Base-by-base conservation (phyloP, 2,113 vertebrate genomes). In the Pomatostomus ruficeps region DNA sequence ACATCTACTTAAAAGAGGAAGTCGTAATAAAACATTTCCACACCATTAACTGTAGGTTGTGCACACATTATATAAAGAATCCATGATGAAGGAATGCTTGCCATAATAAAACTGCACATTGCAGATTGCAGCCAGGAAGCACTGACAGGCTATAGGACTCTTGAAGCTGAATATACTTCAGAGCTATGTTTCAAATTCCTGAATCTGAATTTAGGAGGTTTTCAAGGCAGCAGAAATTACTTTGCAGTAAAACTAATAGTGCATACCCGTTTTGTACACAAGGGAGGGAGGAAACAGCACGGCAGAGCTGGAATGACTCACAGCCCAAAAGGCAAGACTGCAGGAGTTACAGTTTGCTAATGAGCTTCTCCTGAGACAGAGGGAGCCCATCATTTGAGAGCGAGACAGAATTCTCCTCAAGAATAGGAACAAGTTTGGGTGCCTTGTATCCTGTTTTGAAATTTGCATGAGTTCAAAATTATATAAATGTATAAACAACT, bases 201-300 rank as follows among this genome's bases (percentile, higher is more conserved):
- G 21, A 85, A 85, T 62, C 24, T 85, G 77, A 95, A 89, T 95
- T 95, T 82, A 89, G 89, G 80, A 89, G 81, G 14, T 87, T 93
- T 89, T 89, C 0, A 7, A 87, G 84, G 85, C 70, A 89, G 70
- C 35, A 94, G 89, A 66, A 91, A 87, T 92, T 65, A 85, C 77
- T 89, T 66, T 51, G 94, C 91, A 95, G 84, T 92, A 95, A 97
- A 95, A 85, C 74, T 89, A 95, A 70, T 48, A 42, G 89, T 82
- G 93, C 77, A 17, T 85, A 59, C 55, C 73, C 29, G 18, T 88
- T 92, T 58, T 45, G 72, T 77, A 77, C 85, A 79, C 77, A 58
- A 62, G 87, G 89, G 66, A 93, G 84, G 61, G 62, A 82, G 58
- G 51, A 87, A 2, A 1, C 49, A 49, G 42, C 42, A 18, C 5